Percentiles rank a stretch among this genome's conserved stretches.
Conservation (phyloP, 2,113 vertebrate species). For the Mormyrus iriodes region DNA sequence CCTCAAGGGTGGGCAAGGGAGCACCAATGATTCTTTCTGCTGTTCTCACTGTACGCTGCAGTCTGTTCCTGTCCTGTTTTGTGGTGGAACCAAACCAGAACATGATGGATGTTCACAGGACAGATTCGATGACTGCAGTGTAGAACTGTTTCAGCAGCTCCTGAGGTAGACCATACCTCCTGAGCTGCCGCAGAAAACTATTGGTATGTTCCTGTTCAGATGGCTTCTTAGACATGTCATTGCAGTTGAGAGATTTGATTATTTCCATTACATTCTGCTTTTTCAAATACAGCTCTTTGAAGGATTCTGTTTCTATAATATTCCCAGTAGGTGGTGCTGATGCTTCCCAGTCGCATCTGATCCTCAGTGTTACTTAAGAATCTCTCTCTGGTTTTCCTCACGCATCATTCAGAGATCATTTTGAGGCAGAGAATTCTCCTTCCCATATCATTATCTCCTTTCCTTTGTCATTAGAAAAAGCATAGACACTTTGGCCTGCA, state of each 20-base stretch:
- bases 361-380: not conserved
- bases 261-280: not conserved
- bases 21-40: too few relatives aligned
- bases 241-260: not conserved
- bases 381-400: not conserved
- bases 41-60: too few relatives aligned
- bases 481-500: not conserved
- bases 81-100: too few relatives aligned
- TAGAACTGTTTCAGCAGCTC: too few relatives aligned
- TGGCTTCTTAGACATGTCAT: not conserved
- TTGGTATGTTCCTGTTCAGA: not conserved
- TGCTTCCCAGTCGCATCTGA: not conserved
- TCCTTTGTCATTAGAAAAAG: not conserved
- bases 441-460: not conserved
- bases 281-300: not conserved
- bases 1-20: too few relatives aligned
- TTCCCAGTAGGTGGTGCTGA: constrained; percentile 12
- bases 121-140: too few relatives aligned
- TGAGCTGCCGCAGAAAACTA: too few relatives aligned
- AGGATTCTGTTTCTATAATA: not conserved
- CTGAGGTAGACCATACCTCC: too few relatives aligned
- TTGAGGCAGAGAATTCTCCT: not conserved
- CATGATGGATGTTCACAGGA: too few relatives aligned
- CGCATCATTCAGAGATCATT: not conserved
- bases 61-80: too few relatives aligned